Percentiles rank a stretch among this genome's conserved stretches.
phyloP scores from a whole-genome alignment of 1,140 invertebrate genomes.

The Paramacrobiotus metropolitanus region DNA sequence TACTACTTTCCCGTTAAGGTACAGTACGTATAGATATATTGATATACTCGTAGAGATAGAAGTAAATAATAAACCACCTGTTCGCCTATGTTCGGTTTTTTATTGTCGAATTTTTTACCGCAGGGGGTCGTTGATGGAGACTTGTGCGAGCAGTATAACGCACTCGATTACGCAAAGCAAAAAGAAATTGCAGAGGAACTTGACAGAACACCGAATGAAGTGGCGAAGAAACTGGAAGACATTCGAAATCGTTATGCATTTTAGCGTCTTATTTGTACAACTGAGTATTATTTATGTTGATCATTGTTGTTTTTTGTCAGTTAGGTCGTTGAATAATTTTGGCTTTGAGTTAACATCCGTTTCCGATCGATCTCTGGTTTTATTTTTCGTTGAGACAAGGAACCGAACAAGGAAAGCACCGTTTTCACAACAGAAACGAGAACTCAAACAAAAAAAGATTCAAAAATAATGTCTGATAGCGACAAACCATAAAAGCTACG shows the following conservation, averaged over 20 bases:
- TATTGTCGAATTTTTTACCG: constrained; percentile 13
- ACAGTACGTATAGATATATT: constrained; percentile 11
- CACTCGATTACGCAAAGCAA: constrained; percentile 73
- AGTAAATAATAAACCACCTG: too few species aligned
- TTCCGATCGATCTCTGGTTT: background rate
- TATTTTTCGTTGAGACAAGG: background rate
- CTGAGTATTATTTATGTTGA: background rate
- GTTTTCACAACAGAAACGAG: background rate
- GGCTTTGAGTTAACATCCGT: background rate
- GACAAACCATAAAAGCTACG: background rate
- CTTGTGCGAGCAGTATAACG: constrained; percentile 94
- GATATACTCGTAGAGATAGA: background rate
- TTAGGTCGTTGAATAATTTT: background rate
- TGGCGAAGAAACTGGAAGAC: constrained; percentile 83
- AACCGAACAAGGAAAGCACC: background rate
- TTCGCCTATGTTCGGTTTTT: constrained; percentile 2
- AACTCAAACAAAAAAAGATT: background rate
- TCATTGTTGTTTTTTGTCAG: background rate
- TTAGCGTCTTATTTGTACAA: constrained; percentile 26
- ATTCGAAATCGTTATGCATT: constrained; percentile 80
- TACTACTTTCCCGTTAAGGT: constrained; percentile 95
- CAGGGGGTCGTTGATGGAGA: constrained; percentile 95
- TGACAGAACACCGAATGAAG: constrained; percentile 77
- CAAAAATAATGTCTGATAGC: background rate
- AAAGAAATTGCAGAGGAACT: constrained; percentile 80